Evolutionary conservation across 2,797 vertebrate genomes (phyloP), one percentile per base, ranked within the genome.

Genomic region (Spinus olivaceus): DNA sequence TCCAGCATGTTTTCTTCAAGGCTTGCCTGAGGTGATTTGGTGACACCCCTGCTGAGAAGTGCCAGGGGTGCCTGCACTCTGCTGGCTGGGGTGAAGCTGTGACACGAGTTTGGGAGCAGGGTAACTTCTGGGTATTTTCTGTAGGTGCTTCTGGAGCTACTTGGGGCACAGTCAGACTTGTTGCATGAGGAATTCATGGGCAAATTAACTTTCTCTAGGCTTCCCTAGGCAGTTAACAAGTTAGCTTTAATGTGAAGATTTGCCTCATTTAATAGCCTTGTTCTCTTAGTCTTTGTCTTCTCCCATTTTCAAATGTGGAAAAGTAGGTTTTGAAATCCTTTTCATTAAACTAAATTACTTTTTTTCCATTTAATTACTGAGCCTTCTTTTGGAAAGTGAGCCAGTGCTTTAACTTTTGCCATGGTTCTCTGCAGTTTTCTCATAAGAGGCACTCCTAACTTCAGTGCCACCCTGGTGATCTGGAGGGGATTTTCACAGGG

Each of bases 171-270:
- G 39, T 81, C 47, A 46, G 64, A 35, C 22, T 76, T n/a, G 17
- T 24, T 74, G 30, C 19, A 14, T 4, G 4, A 1, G 5, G n/a
- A 37, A 86, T 61, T 39, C 0, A 0, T 27, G 78, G 44, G 56
- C 27, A 54, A 59, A 70, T 50, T 15, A 50, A 42, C 18, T 81
- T 85, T 42, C 21, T 59, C 50, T 74, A 33, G 1, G 5, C 35
- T 81, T 70, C 44, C 12, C 10, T 25, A 33, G 53, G 71, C 70
- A 81, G 53, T 64, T 67, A 35, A 46, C 12, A 20, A 20, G 32
- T 65, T 61, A 51, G 57, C 49, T 81, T 53, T 15, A 70, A 14
- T 27, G 23, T 22, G 6, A 49, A 69, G 21, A 65, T 86, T 65
- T 73, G 13, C 15, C 16, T 83, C 8, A 22, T 77, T 67, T 79